Percentiles rank a stretch among this genome's conserved stretches.
These are phyloP conservation scores for Prorops nasuta DNA, from an alignment of 1,140 invertebrate species.

Conservation along the genomic window DNA sequence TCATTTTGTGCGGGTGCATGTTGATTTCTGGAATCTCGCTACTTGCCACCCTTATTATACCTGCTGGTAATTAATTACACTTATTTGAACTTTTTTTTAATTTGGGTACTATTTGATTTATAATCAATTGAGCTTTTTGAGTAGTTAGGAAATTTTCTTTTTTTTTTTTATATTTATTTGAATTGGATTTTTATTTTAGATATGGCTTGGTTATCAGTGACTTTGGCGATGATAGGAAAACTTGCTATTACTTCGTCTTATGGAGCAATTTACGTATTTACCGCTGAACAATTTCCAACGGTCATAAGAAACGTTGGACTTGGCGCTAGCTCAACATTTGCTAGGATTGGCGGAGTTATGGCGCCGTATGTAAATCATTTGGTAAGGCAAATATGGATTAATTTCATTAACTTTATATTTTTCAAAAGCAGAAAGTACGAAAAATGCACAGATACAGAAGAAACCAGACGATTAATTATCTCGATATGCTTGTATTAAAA, in stretches of 20 bases:
- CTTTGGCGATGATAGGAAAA: constrained; percentile 78
- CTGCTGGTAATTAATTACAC: constrained; percentile 56
- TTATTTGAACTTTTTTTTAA: neutral
- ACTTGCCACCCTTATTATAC: constrained; percentile 61
- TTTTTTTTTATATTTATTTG: constrained; percentile 2
- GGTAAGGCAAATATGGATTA: constrained; percentile 41
- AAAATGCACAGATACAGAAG: neutral
- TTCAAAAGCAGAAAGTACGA: neutral
- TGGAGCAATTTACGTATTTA: constrained; percentile 77
- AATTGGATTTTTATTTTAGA: constrained; percentile 51
- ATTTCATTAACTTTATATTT: neutral
- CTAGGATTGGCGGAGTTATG: constrained; percentile 73
- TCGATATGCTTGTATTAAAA: constrained; percentile 14
- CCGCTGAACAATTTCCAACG: constrained; percentile 82
- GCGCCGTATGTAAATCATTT: constrained; percentile 71
- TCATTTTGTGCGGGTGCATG: constrained; percentile 70
- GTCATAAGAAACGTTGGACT: constrained; percentile 77
- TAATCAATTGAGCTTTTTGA: neutral
- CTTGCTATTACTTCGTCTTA: constrained; percentile 80
- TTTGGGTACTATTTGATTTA: neutral
- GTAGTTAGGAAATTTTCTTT: neutral
- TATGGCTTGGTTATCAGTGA: constrained; percentile 62
- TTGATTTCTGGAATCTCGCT: constrained; percentile 65
- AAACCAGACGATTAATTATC: neutral
- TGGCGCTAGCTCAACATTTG: constrained; percentile 75